phyloP scores from a whole-genome alignment of 2,888 invertebrate genomes.

The Rhagonycha fulva region DNA sequence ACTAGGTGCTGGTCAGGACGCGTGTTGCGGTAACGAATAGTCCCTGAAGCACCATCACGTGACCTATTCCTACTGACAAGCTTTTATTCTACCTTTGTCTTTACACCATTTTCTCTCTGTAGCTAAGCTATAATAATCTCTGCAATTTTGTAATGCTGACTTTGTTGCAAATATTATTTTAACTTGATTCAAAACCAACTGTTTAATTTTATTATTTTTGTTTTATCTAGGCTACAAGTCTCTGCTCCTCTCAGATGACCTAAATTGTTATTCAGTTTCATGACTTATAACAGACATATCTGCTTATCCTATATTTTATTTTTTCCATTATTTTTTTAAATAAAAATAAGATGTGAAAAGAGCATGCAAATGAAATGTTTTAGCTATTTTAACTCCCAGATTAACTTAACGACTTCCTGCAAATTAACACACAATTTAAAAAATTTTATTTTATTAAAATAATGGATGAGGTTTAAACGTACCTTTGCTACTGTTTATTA shows the following conservation, averaged over 20 bases:
- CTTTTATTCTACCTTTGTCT: constrained; percentile 23
- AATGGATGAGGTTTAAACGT: background rate
- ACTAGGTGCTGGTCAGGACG: constrained; percentile 32
- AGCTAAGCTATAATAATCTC: background rate
- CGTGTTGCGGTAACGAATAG: constrained; percentile 37
- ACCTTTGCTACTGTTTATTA: background rate
- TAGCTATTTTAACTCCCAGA: background rate
- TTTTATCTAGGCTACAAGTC: background rate
- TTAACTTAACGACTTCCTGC: background rate
- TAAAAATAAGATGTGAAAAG: background rate
- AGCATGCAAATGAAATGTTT: background rate
- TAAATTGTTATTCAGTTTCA: background rate
- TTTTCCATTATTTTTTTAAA: background rate
- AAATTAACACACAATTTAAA: background rate
- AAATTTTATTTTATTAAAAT: background rate
- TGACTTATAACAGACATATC: background rate
- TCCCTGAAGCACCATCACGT: constrained; percentile 30
- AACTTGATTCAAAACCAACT: background rate
- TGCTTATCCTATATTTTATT: background rate
- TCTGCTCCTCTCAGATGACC: background rate
- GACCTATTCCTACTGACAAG: constrained; percentile 31
- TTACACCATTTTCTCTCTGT: constrained; percentile 16
- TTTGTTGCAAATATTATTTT: background rate
- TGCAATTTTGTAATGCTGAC: background rate
- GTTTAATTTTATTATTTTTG: background rate